A percentile compares a stretch with the other conserved stretches of the same genome.
Conservation (phyloP, 2,113 vertebrate species). For the Podarcis raffonei region DNA sequence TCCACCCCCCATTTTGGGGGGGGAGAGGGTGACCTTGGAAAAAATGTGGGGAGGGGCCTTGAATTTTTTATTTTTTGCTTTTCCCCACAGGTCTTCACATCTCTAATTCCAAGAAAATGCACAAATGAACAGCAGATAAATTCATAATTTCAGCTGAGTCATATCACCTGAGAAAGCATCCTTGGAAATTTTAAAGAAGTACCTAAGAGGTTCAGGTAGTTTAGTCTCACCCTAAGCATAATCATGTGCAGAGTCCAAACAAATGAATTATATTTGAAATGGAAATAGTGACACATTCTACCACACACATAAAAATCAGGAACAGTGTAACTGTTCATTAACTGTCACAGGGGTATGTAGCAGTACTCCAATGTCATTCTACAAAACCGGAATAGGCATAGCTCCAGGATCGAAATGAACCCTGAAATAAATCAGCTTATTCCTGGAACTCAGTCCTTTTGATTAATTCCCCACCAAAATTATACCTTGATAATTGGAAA, state of each 20-base stretch:
- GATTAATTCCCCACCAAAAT: neutral
- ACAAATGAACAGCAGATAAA: neutral
- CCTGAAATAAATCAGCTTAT: neutral
- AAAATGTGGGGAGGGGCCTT: too few relatives aligned
- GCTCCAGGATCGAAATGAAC: neutral
- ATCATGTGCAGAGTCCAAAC: neutral
- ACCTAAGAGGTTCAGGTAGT: neutral
- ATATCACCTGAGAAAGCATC: neutral
- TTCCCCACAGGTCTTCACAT: too few relatives aligned
- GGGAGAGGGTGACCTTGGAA: too few relatives aligned
- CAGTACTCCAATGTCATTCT: neutral
- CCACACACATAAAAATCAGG: neutral
- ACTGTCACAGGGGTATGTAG: conserved; percentile 8
- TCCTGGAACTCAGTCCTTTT: conserved; percentile 1
- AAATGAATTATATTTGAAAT: conserved; percentile 13
- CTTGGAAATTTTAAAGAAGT: neutral
- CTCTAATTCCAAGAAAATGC: neutral
- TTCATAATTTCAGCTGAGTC: neutral
- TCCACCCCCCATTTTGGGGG: too few relatives aligned
- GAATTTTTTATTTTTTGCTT: too few relatives aligned
- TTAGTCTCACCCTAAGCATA: neutral
- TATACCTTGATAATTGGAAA: conserved; percentile 41
- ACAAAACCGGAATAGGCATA: conserved; percentile 20
- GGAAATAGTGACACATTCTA: neutral
- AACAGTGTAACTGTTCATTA: neutral